Evolutionary conservation across 2,888 invertebrate species (phyloP).

Genomic region (Tillus elongatus): DNA sequence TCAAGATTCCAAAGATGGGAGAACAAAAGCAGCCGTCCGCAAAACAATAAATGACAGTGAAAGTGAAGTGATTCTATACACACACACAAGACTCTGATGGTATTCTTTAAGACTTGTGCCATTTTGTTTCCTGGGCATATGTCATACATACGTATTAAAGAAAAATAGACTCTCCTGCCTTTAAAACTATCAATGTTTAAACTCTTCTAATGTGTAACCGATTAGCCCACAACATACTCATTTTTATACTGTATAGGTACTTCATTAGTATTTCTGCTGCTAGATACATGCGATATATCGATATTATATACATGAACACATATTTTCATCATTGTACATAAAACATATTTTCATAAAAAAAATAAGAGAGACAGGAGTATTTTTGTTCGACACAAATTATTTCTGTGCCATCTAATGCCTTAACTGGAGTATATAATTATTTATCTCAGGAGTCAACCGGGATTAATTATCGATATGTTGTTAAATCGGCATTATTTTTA

Average conservation of each 20-base stretch:
- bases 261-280: conserved; percentile 35
- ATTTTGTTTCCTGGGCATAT: conserved; percentile 30
- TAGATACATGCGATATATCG: conserved; percentile 22
- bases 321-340: conserved; percentile 41
- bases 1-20: too few species aligned
- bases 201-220: conserved; percentile 39
- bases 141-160: conserved; percentile 32
- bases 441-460: conserved; percentile 36
- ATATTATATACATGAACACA: conserved; percentile 22
- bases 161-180: conserved; percentile 38
- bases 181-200: conserved; percentile 35
- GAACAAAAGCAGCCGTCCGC: conserved; percentile 37
- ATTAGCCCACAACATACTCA: conserved; percentile 26
- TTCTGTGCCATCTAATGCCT: conserved; percentile 37
- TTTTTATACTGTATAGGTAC: conserved; percentile 41
- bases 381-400: conserved; percentile 34
- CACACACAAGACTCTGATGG: too few species aligned
- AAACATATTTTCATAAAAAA: conserved; percentile 39
- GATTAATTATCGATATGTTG: too few species aligned
- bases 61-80: conserved; percentile 31
- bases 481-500: too few species aligned
- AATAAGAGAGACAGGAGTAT: conserved; percentile 42
- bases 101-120: conserved; percentile 31
- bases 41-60: conserved; percentile 26
- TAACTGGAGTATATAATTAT: conserved; percentile 34